Evolutionary conservation across 2,113 vertebrate species (phyloP), one percentile per base, ranked within the genome.

Genomic region (Ancistrus triradiatus): DNA sequence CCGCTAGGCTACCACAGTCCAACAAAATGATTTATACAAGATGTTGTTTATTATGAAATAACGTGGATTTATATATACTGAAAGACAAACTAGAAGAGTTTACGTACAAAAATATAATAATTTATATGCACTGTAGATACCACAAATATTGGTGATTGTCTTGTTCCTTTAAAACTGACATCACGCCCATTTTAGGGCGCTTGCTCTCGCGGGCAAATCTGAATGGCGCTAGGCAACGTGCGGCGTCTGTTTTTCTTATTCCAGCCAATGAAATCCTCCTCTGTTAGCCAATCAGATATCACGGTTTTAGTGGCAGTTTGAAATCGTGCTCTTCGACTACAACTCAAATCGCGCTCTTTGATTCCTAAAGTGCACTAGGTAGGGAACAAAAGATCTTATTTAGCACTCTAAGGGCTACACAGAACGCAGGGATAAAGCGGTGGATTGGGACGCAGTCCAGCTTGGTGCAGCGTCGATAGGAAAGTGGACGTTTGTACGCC

Each of bases 291-390:
- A 88, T 86, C 77, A 75, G 0, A 5, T 22, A 1, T 3, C 11
- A 61, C 18, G 1, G 57, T 78, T 82, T 56, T 17, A 47, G 80
- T 76, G 82, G 81, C 68, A 51, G 78, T 88, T 90, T 85, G 77
- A 77, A 77, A n/a, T 6, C 0, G 15, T 10, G 7, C 1, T 33
- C 33, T 11, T 11, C 37, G 57, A 2, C 44, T 19, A 0, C 11
- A 0, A 8, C 8, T 33, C 1, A 46, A 28, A 17, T 43, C 1
- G 42, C 15, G 13, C 15, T 4, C 38, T 7, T 4, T 3, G 2
- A 3, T 9, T 4, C 11, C 7, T 40, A 15, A 14, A 40, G 53
- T 57, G 37, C 35, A 57, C 53, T 57, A 10, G 14, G 14, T 8
- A 40, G 53, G 18, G 35, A 3, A 9, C 53, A 8, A 3, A 6